phyloP scores from a whole-genome alignment of 2,797 vertebrate species.

The Enteromius argenteus region DNA sequence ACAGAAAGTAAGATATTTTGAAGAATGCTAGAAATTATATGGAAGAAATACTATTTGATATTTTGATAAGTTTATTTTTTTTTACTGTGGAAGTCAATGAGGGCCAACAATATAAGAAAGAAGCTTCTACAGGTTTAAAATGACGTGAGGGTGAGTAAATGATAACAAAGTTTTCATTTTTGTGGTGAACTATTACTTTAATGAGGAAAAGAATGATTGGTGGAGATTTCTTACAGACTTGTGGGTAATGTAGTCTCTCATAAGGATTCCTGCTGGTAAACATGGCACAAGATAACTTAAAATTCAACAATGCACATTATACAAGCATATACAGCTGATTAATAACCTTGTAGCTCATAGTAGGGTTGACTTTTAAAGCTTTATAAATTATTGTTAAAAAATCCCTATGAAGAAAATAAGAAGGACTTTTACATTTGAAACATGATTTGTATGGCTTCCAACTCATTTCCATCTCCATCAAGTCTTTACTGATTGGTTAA shows the following conservation, averaged over 20 bases:
- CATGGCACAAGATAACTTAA: not conserved
- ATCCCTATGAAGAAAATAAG: not conserved
- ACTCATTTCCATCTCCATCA: not conserved
- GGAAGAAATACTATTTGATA: no score
- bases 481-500: not conserved
- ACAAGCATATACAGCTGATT: not conserved
- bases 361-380: not conserved
- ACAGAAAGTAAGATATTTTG: no score
- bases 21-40: no score
- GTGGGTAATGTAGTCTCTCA: not conserved
- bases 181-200: not conserved
- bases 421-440: not conserved
- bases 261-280: not conserved
- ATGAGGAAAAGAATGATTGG: not conserved
- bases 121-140: no score
- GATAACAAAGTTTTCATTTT: not conserved
- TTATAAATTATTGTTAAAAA: not conserved
- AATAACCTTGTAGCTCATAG: not conserved
- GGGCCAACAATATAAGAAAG: not conserved
- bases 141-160: not conserved
- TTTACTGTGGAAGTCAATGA: not conserved
- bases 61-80: no score
- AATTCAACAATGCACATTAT: no score
- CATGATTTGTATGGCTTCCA: not conserved
- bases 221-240: conserved; percentile 1